A percentile compares a stretch with the other conserved stretches of the same genome.
phyloP scores from a whole-genome alignment of 2,797 vertebrate species.

The Graptemys geographica region DNA sequence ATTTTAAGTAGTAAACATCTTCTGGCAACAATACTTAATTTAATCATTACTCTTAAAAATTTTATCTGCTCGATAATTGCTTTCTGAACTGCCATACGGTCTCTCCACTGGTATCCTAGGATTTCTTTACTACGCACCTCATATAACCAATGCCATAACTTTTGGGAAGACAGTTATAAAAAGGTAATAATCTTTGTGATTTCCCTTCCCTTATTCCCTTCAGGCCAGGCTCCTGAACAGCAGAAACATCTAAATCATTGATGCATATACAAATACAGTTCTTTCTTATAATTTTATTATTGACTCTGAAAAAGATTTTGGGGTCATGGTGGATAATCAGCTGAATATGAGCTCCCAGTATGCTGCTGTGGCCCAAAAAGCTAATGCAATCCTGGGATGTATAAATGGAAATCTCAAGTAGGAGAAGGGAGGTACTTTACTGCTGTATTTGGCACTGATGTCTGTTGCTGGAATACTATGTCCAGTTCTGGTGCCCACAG shows the following conservation, averaged over 20 bases:
- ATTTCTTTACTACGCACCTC: constrained; percentile 53
- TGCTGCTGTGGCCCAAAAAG: neutral
- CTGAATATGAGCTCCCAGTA: neutral
- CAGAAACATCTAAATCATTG: constrained; percentile 61
- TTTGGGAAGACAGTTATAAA: constrained; percentile 72
- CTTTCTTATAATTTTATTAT: neutral
- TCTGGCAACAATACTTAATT: constrained; percentile 74
- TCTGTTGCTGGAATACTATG: neutral
- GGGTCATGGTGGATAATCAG: neutral
- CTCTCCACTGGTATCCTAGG: constrained; percentile 41
- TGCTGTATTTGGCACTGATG: neutral
- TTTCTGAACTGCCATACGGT: constrained; percentile 63
- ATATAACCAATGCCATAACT: constrained; percentile 59
- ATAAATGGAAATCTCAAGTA: neutral
- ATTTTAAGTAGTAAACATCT: constrained; percentile 71
- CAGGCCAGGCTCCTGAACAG: constrained; percentile 58
- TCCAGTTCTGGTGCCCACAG: neutral
- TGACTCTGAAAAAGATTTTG: neutral
- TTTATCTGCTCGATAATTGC: constrained; percentile 69
- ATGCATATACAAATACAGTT: constrained; percentile 64
- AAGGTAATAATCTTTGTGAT: constrained; percentile 73
- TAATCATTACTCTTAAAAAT: constrained; percentile 76
- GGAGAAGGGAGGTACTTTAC: neutral
- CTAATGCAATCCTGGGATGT: neutral
- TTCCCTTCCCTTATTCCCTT: constrained; percentile 52